Conservation (phyloP, 2,113 vertebrate species). For the Nerophis ophidion region DNA sequence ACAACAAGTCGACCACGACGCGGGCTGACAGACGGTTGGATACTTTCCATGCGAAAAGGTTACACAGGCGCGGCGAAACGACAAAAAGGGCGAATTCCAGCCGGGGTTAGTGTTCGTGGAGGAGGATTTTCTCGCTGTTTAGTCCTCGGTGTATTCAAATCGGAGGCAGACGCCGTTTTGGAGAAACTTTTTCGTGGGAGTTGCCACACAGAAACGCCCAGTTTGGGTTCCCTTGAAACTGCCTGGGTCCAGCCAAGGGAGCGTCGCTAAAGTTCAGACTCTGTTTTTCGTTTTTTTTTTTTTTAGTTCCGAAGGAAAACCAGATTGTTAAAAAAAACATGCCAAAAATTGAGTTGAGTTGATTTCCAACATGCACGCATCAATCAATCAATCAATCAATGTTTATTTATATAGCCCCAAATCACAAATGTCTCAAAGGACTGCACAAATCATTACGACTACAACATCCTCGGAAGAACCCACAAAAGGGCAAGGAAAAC, state of each 20-base stretch:
- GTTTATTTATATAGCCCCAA: too few relatives aligned
- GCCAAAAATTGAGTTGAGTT: too few relatives aligned
- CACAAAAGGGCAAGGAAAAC: too few relatives aligned
- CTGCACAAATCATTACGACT: too few relatives aligned
- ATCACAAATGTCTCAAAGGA: too few relatives aligned
- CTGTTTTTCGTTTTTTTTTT: too few relatives aligned
- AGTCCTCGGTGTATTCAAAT: background rate
- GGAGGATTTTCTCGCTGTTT: background rate
- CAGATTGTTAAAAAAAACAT: too few relatives aligned
- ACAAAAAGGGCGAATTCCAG: background rate
- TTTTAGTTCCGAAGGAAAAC: too few relatives aligned
- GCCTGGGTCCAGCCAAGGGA: slow-evolving; percentile 33
- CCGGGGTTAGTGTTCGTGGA: background rate
- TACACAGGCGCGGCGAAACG: background rate
- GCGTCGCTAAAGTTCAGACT: slow-evolving; percentile 31
- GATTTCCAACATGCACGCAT: too few relatives aligned
- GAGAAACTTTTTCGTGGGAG: slow-evolving; percentile 11
- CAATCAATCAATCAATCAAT: too few relatives aligned
- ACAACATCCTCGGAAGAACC: too few relatives aligned
- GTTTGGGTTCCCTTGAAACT: slow-evolving; percentile 65
- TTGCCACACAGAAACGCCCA: slow-evolving; percentile 55
- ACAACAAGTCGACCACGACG: too few relatives aligned
- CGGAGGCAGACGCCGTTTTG: background rate
- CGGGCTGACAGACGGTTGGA: background rate
- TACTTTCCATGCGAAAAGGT: background rate